Evolutionary conservation across 2,797 vertebrate genomes (phyloP).

Genomic region (Hipposideros larvatus): DNA sequence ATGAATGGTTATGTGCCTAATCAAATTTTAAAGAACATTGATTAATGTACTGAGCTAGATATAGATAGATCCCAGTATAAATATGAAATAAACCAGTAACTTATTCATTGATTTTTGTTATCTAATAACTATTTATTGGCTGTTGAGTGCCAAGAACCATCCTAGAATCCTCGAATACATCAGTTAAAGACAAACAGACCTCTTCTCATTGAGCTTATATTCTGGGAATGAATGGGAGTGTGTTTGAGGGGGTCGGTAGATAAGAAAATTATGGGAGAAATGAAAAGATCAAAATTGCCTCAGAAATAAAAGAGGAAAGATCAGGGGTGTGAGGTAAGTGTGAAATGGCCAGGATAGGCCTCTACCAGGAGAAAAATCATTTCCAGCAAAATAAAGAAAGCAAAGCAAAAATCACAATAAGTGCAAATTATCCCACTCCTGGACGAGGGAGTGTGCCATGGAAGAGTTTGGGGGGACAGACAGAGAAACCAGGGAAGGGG

Average conservation of each 20-base stretch:
- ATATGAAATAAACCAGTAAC: conserved; percentile 55
- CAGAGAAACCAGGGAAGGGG: neutral
- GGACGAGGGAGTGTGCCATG: neutral
- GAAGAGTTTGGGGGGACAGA: neutral
- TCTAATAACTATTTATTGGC: conserved; percentile 68
- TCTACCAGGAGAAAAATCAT: neutral
- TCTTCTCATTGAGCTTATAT: neutral
- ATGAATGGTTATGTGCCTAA: conserved; percentile 55
- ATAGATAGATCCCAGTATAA: conserved; percentile 29
- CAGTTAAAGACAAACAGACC: neutral
- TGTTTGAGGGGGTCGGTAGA: neutral
- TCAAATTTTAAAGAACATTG: conserved; percentile 61
- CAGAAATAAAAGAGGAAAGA: neutral
- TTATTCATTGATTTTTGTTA: conserved; percentile 58
- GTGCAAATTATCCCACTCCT: too few relatives aligned
- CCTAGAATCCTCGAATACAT: neutral
- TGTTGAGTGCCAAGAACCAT: neutral
- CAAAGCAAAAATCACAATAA: neutral
- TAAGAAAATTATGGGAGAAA: neutral
- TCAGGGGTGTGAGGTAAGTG: neutral
- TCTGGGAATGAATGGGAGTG: neutral
- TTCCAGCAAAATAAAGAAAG: neutral
- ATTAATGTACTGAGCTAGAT: conserved; percentile 54
- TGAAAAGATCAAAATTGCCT: neutral
- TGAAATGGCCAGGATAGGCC: neutral